phyloP scores from a whole-genome alignment of 2,113 vertebrate genomes.

The Echinops telfairi region DNA sequence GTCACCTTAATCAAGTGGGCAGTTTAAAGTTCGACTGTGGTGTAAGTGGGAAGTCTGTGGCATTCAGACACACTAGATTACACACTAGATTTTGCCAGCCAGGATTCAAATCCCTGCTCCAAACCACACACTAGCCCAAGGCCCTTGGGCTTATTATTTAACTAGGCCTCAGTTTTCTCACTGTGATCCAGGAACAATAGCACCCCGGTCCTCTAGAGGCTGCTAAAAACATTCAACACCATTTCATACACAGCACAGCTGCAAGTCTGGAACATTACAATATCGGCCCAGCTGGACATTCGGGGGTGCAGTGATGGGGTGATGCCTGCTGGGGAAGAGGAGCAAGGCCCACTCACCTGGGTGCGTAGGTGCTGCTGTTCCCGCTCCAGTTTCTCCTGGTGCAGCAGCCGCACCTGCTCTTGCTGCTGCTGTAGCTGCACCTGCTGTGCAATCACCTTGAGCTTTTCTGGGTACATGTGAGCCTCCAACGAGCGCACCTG shows the following conservation, averaged over 20 bases:
- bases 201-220: neutral
- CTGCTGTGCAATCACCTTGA: constrained; percentile 96
- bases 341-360: constrained; percentile 87
- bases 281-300: neutral
- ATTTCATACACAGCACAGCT: neutral
- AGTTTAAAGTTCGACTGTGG: too few relatives aligned
- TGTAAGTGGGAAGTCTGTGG: neutral
- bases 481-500: constrained; percentile 97
- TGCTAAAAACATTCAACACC: neutral
- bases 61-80: too few relatives aligned
- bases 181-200: neutral
- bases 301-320: accelerated
- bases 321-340: accelerated
- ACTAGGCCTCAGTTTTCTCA: neutral
- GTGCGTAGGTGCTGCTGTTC: constrained; percentile 90
- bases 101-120: neutral
- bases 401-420: constrained; percentile 92
- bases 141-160: neutral
- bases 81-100: neutral
- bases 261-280: accelerated
- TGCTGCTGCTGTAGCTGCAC: constrained; percentile 95
- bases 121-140: neutral
- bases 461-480: constrained; percentile 97
- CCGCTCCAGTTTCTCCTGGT: constrained; percentile 92
- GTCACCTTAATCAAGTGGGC: neutral